Evolutionary conservation across 2,888 invertebrate genomes (phyloP).

Genomic region (Trachelus tabidus): DNA sequence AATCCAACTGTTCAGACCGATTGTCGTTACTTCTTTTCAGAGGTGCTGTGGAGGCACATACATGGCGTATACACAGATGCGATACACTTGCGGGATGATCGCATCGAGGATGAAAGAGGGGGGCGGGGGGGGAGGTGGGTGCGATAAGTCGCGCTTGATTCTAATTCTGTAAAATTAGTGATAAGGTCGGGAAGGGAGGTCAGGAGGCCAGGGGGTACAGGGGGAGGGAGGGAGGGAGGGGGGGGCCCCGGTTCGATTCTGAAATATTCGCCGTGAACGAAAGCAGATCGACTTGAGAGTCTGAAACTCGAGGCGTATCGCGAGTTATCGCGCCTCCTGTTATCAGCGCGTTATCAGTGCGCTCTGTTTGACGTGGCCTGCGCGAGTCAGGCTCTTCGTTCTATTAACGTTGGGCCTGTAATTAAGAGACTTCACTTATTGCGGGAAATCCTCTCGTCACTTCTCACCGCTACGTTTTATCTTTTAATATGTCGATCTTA

Average conservation of each 20-base stretch:
- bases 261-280: too few species aligned
- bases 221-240: fast-evolving
- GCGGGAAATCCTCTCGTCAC: too few species aligned
- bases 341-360: conserved; percentile 42
- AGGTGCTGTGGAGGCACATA: background rate
- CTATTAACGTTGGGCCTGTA: background rate
- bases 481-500: too few species aligned
- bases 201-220: too few species aligned
- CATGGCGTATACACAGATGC: background rate
- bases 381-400: background rate
- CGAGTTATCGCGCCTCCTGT: conserved; percentile 34
- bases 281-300: background rate
- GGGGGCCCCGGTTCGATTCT: too few species aligned
- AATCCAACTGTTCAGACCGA: background rate
- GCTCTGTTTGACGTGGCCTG: conserved; percentile 49
- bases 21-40: background rate
- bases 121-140: too few species aligned
- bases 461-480: too few species aligned
- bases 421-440: background rate
- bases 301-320: background rate
- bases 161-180: too few species aligned
- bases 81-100: background rate
- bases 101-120: too few species aligned
- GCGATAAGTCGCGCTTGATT: too few species aligned
- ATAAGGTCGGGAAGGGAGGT: too few species aligned